phyloP scores from a whole-genome alignment of 2,113 vertebrate genomes.

The Sinocyclocheilus rhinocerous region DNA sequence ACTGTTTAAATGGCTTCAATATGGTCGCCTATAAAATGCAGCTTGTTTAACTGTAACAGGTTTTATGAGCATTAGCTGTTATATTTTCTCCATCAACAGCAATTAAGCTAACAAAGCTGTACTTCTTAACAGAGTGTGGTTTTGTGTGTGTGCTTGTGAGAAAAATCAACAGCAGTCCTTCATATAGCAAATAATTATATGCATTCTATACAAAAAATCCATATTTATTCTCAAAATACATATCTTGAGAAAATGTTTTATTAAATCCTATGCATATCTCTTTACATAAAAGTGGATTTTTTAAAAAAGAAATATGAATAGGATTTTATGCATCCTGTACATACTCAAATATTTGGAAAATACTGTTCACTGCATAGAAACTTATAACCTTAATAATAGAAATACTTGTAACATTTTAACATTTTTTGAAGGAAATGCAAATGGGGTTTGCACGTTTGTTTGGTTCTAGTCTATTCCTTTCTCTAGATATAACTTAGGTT shows the following conservation, averaged over 20 bases:
- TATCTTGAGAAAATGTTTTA: too few relatives aligned
- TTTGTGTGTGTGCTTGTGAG: neutral
- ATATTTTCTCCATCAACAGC: constrained; percentile 52
- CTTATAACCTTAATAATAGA: neutral
- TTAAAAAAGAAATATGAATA: too few relatives aligned
- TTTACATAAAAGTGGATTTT: too few relatives aligned
- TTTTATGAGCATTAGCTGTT: constrained; percentile 57
- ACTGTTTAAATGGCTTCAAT: constrained; percentile 60
- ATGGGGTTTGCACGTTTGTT: neutral
- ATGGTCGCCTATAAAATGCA: constrained; percentile 56
- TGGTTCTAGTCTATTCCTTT: neutral
- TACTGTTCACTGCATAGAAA: too few relatives aligned
- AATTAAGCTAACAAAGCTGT: constrained; percentile 53
- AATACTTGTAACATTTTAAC: neutral
- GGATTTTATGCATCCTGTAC: too few relatives aligned
- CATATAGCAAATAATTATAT: neutral
- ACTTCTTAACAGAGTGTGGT: constrained; percentile 34
- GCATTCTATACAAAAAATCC: too few relatives aligned
- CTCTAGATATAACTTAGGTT: neutral
- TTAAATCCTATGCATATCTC: too few relatives aligned
- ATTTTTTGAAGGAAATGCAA: neutral
- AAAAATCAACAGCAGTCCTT: neutral
- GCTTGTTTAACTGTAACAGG: constrained; percentile 54
- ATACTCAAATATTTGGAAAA: too few relatives aligned
- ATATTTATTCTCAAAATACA: too few relatives aligned